phyloP scores from a whole-genome alignment of 2,797 vertebrate genomes.

The Phyllotis vaccarum region DNA sequence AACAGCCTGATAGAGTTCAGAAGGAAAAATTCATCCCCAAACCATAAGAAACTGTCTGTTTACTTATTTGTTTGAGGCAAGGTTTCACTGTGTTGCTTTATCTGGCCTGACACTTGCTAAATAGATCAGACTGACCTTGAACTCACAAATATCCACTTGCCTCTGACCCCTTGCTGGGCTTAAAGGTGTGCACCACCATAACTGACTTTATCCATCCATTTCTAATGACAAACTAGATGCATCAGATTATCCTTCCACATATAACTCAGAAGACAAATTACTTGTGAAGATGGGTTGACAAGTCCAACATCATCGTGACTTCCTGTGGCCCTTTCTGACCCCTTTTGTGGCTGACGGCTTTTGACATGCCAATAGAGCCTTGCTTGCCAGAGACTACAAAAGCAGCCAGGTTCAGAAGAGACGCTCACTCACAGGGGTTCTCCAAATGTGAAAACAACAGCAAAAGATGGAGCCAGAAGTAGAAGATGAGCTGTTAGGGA shows the following conservation, averaged over 20 bases:
- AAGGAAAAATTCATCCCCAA: neutral
- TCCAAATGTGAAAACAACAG: neutral
- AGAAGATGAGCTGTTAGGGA: neutral
- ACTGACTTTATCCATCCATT: neutral
- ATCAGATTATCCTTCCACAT: neutral
- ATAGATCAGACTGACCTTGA: neutral
- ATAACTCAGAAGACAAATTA: neutral
- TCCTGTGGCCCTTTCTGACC: neutral
- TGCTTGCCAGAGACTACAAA: neutral
- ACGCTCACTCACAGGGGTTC: neutral
- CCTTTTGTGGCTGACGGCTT: neutral
- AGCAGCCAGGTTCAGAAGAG: neutral
- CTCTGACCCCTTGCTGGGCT: neutral
- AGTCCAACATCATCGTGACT: neutral
- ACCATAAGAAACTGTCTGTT: neutral
- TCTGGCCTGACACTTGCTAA: neutral
- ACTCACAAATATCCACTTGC: neutral
- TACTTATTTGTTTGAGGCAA: neutral
- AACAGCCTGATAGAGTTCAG: neutral
- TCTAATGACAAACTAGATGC: neutral
- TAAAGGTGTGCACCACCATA: neutral
- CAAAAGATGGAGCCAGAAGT: neutral
- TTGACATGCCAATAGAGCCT: neutral
- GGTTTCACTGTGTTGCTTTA: neutral
- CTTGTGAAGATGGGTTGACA: neutral